Evolutionary conservation across 2,113 vertebrate genomes (phyloP).

Genomic region (Plestiodon gilberti): DNA sequence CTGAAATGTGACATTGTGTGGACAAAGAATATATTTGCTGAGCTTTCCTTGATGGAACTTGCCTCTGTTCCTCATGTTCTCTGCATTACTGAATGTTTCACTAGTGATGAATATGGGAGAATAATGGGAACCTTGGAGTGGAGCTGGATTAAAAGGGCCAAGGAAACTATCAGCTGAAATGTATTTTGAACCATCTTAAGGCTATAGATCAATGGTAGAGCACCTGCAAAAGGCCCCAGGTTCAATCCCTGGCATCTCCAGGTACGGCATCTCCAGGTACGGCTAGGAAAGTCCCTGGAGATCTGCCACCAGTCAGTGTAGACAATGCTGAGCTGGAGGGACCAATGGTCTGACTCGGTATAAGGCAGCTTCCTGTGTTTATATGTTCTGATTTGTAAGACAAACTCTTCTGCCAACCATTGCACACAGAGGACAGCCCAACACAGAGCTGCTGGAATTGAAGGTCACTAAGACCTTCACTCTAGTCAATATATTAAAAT

Average conservation of each 20-base stretch:
- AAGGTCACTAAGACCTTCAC: neutral
- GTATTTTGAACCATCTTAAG: neutral
- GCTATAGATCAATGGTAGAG: neutral
- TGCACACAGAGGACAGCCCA: neutral
- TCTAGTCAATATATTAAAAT: neutral
- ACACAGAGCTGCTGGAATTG: neutral
- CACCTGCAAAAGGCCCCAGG: too few species aligned
- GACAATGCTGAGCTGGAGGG: too few species aligned
- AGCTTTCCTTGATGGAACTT: conserved; percentile 43
- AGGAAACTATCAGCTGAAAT: neutral
- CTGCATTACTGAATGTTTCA: neutral
- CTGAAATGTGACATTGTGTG: conserved; percentile 51
- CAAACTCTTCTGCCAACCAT: neutral
- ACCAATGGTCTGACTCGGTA: too few species aligned
- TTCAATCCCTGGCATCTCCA: too few species aligned
- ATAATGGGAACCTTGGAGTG: neutral
- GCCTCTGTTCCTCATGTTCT: conserved; percentile 16
- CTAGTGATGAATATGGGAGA: neutral
- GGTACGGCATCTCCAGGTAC: too few species aligned
- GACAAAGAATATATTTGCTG: conserved; percentile 53
- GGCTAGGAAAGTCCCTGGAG: too few species aligned
- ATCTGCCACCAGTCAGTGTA: too few species aligned
- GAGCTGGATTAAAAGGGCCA: neutral
- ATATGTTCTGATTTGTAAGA: neutral
- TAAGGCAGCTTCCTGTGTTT: too few species aligned